A percentile compares a stretch with the other conserved stretches of the same genome.
Evolutionary conservation across 2,797 vertebrate genomes (phyloP).

Genomic region (Apogon hyalosoma): DNA sequence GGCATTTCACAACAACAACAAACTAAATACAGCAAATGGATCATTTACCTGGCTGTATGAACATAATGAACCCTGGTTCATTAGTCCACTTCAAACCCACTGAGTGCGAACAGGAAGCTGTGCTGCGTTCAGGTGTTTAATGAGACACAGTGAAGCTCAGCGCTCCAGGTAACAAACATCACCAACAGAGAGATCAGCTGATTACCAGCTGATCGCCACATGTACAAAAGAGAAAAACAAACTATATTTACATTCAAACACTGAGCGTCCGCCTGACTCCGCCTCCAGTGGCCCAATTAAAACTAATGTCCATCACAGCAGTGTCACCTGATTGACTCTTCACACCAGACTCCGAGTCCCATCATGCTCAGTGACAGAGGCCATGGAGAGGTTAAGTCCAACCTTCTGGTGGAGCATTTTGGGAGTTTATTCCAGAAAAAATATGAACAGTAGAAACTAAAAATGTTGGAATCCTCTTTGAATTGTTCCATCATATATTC

Average conservation of each 20-base stretch:
- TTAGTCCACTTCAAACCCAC: no score
- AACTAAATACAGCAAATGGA: no score
- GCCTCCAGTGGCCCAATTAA: conserved; percentile 36
- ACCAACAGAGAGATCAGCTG: neutral
- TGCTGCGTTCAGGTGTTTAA: conserved; percentile 70
- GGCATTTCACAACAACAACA: no score
- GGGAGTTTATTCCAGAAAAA: no score
- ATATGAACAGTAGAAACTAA: no score
- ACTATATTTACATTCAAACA: conserved; percentile 78
- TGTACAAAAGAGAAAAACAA: conserved; percentile 75
- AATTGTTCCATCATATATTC: no score
- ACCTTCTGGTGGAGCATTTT: conserved; percentile 5
- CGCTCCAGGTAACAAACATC: conserved; percentile 66
- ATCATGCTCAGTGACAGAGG: conserved; percentile 55
- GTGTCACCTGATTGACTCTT: conserved; percentile 23
- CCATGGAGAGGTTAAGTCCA: conserved; percentile 4
- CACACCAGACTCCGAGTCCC: conserved; percentile 6
- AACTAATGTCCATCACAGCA: conserved; percentile 28
- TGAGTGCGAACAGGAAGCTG: conserved; percentile 4
- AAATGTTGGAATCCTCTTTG: no score
- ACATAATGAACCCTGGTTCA: no score
- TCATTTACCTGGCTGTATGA: no score
- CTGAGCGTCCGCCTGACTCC: conserved; percentile 40
- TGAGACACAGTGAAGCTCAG: conserved; percentile 77
- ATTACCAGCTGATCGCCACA: conserved; percentile 25